Base-by-base conservation (phyloP, 1,140 invertebrate genomes). In the Wasmannia auropunctata region DNA sequence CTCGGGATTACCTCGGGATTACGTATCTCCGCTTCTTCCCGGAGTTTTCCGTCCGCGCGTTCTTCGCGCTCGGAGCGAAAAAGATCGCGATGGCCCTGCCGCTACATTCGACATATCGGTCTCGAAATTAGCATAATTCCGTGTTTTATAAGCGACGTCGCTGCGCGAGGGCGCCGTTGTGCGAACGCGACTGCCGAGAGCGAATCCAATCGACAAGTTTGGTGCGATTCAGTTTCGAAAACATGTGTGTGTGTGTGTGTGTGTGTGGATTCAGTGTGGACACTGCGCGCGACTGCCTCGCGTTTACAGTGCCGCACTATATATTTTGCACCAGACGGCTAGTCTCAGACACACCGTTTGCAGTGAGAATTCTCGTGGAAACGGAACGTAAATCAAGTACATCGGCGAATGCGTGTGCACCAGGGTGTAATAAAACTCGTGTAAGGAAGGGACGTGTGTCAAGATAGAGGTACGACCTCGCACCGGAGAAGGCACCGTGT, bases 81-180 rank as follows among this genome's bases (percentile, higher is more conserved):
- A 43, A 54, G 51, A 43, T 88, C 28, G 75, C 40, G 72, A 58
- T 60, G 80, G 40, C 14, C 43, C 14, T 5, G 46, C 14, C 3
- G 46, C 22, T 43, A 49, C 25, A 25, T 40, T 56, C 40, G 58
- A 19, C 62, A 76, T 84, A 49, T 87, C 75, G 34, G n/a, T 79
- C 69, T 85, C 46, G 69, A 81, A 86, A 92, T 93, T 92, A 93
- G 89, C 92, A 92, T 93, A 93, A 93, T 93, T 93, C 88, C 69
- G 91, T 91, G 87, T 91, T 93, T 92, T 91, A 90, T 91, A 91
- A 92, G 91, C 89, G 74, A 80, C 85, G 65, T 65, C 86, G 62
- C 72, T 34, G 60, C 51, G 28, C n/a, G n/a, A 62, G 28, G 49
- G 46, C 16, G 31, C 16, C 4, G 40, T 22, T 16, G 40, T 31